Evolutionary conservation across 1,140 invertebrate genomes (phyloP).

Genomic region (Homalodisca vitripennis): DNA sequence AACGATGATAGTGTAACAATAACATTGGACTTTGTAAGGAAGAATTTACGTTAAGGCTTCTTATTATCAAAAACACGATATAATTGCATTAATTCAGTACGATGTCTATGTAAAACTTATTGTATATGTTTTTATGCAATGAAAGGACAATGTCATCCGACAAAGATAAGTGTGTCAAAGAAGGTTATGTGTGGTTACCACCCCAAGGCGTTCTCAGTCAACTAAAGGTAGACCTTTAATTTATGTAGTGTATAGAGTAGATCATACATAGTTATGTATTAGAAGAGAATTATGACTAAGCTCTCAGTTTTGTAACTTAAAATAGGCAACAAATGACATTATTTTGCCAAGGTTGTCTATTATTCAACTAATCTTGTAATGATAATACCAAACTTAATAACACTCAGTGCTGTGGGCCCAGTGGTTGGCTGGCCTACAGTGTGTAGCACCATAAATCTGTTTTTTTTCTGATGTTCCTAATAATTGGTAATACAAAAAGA

Average conservation of each 20-base stretch:
- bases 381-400: neutral
- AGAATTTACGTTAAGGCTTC: no score
- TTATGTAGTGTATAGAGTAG: neutral
- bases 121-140: neutral
- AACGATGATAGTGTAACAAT: no score
- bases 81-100: no score
- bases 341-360: neutral
- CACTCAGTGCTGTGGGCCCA: neutral
- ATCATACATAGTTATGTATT: neutral
- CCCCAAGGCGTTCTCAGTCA: conserved; percentile 60
- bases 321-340: neutral
- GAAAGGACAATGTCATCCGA: conserved; percentile 33
- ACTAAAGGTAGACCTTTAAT: conserved; percentile 50
- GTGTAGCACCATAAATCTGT: no score
- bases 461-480: no score
- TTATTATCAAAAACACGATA: no score
- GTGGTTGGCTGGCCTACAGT: no score
- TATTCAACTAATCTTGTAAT: neutral
- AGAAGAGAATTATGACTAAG: neutral
- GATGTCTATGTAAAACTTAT: no score
- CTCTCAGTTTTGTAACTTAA: neutral
- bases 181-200: conserved; percentile 66
- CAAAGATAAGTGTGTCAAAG: conserved; percentile 60
- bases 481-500: no score
- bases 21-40: no score